phyloP scores from a whole-genome alignment of 2,113 vertebrate genomes.

The Meriones unguiculatus region DNA sequence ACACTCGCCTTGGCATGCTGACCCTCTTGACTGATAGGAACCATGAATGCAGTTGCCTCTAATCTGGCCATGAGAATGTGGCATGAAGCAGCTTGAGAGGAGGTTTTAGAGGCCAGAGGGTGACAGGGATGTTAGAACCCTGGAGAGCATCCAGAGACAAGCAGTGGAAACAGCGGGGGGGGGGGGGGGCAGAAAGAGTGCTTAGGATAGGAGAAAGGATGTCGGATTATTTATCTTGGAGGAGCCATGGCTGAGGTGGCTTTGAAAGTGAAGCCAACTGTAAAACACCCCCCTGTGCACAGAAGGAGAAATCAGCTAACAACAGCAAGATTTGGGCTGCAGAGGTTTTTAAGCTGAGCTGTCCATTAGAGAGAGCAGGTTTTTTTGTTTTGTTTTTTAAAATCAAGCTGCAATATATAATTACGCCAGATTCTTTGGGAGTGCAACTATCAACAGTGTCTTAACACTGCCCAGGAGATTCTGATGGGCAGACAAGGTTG shows the following conservation, averaged over 20 bases:
- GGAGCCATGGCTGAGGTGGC: slow-evolving; percentile 30
- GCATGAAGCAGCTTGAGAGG: background rate
- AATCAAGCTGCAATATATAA: background rate
- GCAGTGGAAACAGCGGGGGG: background rate
- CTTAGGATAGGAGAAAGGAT: slow-evolving; percentile 64
- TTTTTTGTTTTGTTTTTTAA: background rate
- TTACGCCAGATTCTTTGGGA: background rate
- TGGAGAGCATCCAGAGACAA: slow-evolving; percentile 23
- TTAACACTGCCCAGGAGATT: background rate
- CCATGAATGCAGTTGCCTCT: background rate
- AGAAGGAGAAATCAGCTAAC: background rate
- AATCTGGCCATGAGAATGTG: background rate
- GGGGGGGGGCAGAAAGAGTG: background rate
- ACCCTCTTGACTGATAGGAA: background rate
- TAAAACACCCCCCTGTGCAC: background rate
- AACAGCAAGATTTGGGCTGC: background rate
- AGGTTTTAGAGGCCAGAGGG: background rate
- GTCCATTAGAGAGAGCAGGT: background rate
- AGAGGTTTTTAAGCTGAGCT: background rate
- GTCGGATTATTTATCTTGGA: slow-evolving; percentile 67
- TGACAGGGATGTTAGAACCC: background rate
- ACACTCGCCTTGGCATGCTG: background rate
- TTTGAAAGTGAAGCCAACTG: slow-evolving; percentile 48
- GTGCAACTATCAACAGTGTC: background rate
- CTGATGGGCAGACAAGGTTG: background rate